Conservation (phyloP, 2,113 vertebrate genomes). For the Colinus virginianus region DNA sequence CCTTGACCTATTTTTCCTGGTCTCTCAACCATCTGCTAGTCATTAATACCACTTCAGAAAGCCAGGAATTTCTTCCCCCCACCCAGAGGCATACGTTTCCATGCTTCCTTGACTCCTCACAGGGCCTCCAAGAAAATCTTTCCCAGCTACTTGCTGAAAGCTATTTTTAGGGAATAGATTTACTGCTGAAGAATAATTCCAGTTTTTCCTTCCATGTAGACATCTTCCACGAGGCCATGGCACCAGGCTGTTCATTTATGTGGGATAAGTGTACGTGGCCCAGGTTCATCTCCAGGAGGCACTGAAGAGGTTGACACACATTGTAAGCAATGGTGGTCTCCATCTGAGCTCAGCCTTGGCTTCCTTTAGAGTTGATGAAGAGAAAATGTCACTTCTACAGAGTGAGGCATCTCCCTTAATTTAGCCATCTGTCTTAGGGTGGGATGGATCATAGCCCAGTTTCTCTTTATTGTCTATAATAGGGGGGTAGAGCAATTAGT, state of each 20-base stretch:
- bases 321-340: not conserved
- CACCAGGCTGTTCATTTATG: not conserved
- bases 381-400: not conserved
- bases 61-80: slow-evolving; percentile 12
- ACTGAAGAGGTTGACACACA: not conserved
- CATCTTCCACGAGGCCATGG: accelerated
- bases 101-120: slow-evolving; percentile 1
- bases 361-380: not conserved
- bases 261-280: not conserved
- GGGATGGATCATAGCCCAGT: not conserved
- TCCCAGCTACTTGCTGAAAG: slow-evolving; percentile 31
- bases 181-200: not conserved
- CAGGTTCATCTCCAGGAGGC: not conserved
- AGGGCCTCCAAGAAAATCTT: slow-evolving; percentile 11
- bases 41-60: slow-evolving; percentile 30
- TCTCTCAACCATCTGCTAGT: slow-evolving; percentile 37
- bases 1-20: not conserved
- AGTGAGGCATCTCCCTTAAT: not conserved
- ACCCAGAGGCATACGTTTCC: slow-evolving; percentile 10
- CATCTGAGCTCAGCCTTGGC: not conserved
- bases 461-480: not conserved
- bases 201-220: not conserved
- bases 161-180: not conserved
- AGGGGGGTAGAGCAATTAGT: not conserved
- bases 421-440: not conserved